Percentiles rank a stretch among this genome's conserved stretches.
These are phyloP conservation scores for Sphenopsis melanotis DNA, from an alignment of 2,797 vertebrate species.

Conservation along the genomic window DNA sequence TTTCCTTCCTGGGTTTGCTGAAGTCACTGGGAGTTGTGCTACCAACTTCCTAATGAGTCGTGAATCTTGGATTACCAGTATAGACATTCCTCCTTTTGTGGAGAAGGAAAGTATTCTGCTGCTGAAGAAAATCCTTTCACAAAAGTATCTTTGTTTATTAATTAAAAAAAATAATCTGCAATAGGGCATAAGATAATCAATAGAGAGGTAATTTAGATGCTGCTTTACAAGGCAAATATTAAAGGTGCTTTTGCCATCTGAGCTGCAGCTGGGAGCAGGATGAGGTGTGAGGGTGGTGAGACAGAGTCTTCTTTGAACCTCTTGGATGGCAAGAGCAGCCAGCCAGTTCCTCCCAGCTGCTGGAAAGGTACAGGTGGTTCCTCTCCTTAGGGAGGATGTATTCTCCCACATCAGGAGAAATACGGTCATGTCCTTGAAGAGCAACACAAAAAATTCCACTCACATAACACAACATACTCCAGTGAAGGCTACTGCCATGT, in stretches of 20 bases:
- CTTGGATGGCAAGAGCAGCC: background rate
- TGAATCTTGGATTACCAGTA: background rate
- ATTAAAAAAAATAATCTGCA: background rate
- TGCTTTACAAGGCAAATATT: background rate
- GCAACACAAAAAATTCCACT: background rate
- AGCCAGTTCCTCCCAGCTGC: background rate
- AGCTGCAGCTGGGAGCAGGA: background rate
- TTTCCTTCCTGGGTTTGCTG: background rate
- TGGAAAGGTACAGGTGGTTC: background rate
- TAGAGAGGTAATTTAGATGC: background rate
- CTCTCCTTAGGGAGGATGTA: background rate
- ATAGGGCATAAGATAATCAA: background rate
- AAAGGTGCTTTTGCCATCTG: background rate
- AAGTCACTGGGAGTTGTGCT: background rate
- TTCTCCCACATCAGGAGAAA: background rate
- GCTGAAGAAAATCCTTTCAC: background rate
- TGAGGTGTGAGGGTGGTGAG: background rate
- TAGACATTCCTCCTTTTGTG: background rate
- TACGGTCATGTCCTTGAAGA: background rate
- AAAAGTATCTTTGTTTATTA: background rate
- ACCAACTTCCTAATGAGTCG: background rate
- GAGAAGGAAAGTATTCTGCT: background rate
- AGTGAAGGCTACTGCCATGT: background rate
- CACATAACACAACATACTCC: background rate
- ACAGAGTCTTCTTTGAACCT: background rate